Evolutionary conservation across 2,797 vertebrate genomes (phyloP), one percentile per base, ranked within the genome.

Genomic region (Sebastes steindachneri): DNA sequence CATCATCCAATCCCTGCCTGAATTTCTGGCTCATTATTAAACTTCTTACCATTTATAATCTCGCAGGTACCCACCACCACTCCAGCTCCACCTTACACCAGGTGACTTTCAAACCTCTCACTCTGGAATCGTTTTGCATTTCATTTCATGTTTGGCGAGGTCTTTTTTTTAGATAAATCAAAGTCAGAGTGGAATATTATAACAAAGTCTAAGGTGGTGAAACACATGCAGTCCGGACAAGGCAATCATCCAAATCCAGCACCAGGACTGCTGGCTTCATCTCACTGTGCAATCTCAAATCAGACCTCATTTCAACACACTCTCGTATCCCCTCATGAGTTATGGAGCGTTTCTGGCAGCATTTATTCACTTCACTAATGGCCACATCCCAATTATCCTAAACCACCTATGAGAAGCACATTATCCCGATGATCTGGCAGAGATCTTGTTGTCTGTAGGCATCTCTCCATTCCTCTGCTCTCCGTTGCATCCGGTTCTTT

Each of bases 361-460:
- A 19, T 81, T 15, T 79, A 21, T 65, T 86, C 84, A 82, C 85
- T 90, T 88, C 64, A 69, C 84, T 91, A 82, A 92, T 90, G 79
- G 77, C 73, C 26, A 33, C 9, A 45, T 37, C 59, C 67, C 86
- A 84, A 73, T 83, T 73, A 88, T 68, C 33, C 73, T 33, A 78
- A 86, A 82, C 85, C 69, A 82, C 76, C 68, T 79, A 85, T 84
- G 85, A 87, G 85, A 75, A 80, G 81, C 76, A 68, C 88, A 90
- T 90, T 85, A 87, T 67, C 69, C 75, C 59, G 28, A 86, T 87
- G 75, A 90, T 88, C 77, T 90, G 88, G 88, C 84, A 77, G 41
- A 63, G 48, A 45, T 65, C 25, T 69, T 33, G 41, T 80, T 77
- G 79, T 76, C 73, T 72, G 65, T 33, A 62, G 75, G 73, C 41